Percentiles rank a stretch among this genome's conserved stretches.
Evolutionary conservation across 2,797 vertebrate species (phyloP).

Genomic region (Anguilla anguilla): DNA sequence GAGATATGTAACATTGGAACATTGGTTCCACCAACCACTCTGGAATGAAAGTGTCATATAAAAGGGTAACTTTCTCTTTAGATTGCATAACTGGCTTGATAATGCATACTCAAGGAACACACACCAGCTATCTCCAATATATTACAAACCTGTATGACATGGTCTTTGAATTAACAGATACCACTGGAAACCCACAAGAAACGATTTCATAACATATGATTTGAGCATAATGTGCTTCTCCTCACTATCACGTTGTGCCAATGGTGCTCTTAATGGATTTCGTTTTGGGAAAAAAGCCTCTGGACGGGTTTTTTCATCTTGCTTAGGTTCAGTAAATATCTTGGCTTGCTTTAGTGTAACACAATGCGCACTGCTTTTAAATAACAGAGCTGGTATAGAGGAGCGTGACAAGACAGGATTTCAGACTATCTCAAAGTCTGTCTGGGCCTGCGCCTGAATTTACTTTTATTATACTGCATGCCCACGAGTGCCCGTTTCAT

Average conservation of each 20-base stretch:
- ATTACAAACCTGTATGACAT: background rate
- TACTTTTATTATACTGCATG: background rate
- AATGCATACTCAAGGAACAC: background rate
- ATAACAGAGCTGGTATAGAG: background rate
- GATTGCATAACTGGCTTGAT: background rate
- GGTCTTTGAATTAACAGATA: constrained; percentile 1
- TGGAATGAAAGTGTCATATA: background rate
- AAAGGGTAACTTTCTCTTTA: background rate
- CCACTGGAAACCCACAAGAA: background rate
- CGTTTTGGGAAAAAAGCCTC: constrained; percentile 46
- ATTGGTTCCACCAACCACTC: background rate
- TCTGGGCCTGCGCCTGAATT: constrained; percentile 7
- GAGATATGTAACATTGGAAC: background rate
- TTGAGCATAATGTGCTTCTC: background rate
- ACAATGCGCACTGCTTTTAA: background rate
- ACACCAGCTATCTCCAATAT: background rate
- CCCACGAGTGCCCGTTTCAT: background rate
- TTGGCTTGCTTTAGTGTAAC: background rate
- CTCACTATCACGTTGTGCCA: constrained; percentile 36
- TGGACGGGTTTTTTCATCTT: constrained; percentile 27
- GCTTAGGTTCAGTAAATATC: constrained; percentile 3
- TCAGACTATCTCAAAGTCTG: constrained; percentile 47
- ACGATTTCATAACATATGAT: background rate
- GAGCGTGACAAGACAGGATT: constrained; percentile 60
- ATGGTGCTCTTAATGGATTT: constrained; percentile 42